Evolutionary conservation across 1,140 invertebrate species (phyloP).

Genomic region (Bombus breviceps): DNA sequence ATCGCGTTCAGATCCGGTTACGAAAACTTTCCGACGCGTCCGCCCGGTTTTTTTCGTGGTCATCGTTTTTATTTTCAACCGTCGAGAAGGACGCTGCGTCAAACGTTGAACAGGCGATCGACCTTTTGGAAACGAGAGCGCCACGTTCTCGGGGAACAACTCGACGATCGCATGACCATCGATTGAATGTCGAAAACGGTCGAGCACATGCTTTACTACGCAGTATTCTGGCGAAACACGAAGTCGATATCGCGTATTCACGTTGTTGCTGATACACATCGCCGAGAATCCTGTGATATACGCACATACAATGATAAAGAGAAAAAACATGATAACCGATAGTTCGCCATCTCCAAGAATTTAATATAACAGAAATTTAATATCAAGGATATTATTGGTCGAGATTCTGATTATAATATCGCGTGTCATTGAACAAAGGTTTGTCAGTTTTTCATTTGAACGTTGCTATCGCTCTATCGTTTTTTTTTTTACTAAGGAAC

Average conservation of each 20-base stretch:
- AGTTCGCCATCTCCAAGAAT: no score
- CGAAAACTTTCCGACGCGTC: slow-evolving; percentile 15
- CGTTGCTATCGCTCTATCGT: no score
- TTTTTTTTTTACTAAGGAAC: no score
- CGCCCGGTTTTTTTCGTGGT: background rate
- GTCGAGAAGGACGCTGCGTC: background rate
- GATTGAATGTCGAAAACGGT: slow-evolving; percentile 14
- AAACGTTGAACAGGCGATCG: background rate
- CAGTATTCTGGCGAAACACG: background rate
- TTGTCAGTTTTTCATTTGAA: no score
- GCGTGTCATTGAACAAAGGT: no score
- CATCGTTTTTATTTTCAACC: slow-evolving; percentile 24
- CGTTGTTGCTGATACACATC: background rate
- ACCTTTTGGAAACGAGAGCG: background rate
- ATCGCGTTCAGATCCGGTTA: slow-evolving; percentile 28
- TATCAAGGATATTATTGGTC: no score
- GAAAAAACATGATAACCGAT: background rate
- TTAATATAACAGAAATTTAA: no score
- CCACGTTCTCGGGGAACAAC: background rate
- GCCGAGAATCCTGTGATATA: background rate
- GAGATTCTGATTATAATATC: no score
- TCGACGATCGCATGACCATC: slow-evolving; percentile 14
- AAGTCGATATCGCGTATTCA: background rate
- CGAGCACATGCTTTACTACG: background rate
- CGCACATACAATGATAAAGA: background rate